Conservation (phyloP, 2,888 invertebrate species). For the Allygus modestus region DNA sequence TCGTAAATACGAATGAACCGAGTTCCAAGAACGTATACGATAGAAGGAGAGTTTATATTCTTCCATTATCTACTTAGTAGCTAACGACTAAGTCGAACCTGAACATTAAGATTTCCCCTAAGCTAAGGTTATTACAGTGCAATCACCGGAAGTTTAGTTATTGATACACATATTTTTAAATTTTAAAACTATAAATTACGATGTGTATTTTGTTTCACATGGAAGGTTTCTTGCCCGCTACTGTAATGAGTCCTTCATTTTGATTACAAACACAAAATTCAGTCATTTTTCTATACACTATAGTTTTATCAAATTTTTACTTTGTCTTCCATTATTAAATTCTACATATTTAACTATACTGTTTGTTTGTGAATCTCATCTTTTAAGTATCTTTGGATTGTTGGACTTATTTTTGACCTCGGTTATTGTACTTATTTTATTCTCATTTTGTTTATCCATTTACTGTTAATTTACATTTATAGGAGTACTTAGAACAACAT, state of each 20-base stretch:
- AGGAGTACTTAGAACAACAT: conserved; percentile 11
- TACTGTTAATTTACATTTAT: neutral
- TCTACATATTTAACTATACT: neutral
- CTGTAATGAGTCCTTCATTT: neutral
- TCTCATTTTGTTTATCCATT: neutral
- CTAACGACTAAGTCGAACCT: conserved; percentile 3
- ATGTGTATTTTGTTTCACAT: neutral
- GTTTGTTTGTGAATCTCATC: conserved; percentile 14
- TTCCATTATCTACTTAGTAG: conserved; percentile 10
- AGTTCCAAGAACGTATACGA: conserved; percentile 34
- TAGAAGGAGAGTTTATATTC: neutral
- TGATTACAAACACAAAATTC: neutral
- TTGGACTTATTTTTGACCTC: neutral
- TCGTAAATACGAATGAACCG: neutral
- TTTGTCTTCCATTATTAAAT: conserved; percentile 23
- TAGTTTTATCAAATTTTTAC: neutral
- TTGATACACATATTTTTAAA: too few species aligned
- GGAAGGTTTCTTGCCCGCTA: neutral
- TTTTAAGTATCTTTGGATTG: neutral
- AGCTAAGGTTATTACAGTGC: neutral
- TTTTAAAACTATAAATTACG: neutral
- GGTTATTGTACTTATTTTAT: conserved; percentile 11
- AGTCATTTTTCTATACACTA: neutral
- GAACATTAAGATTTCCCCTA: neutral
- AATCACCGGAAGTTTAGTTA: neutral